A percentile compares a stretch with the other conserved stretches of the same genome.
These are phyloP conservation scores for Goniozus legneri DNA, from an alignment of 1,140 invertebrate species.

Conservation along the genomic window DNA sequence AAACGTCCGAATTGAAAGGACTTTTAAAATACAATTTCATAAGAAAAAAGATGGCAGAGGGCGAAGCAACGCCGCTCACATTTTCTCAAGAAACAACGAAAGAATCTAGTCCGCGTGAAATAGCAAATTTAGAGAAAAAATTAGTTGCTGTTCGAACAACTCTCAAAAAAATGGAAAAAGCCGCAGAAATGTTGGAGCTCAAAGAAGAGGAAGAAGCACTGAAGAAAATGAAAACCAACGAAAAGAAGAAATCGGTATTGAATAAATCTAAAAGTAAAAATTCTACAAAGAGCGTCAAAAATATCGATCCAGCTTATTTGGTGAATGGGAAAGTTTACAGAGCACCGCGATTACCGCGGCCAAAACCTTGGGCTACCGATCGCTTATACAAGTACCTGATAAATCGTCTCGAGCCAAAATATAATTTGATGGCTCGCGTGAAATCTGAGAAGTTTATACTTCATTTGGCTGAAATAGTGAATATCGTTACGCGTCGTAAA, in stretches of 20 bases:
- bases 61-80: background rate
- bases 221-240: background rate
- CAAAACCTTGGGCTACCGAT: slow-evolving; percentile 35
- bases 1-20: background rate
- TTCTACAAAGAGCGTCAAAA: background rate
- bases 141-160: background rate
- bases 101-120: background rate
- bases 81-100: background rate
- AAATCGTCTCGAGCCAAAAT: slow-evolving; percentile 36
- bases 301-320: slow-evolving; percentile 30
- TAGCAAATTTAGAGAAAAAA: background rate
- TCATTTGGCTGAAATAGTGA: slow-evolving; percentile 15
- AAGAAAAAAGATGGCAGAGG: background rate
- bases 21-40: background rate
- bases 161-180: background rate
- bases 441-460: slow-evolving; percentile 35
- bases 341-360: slow-evolving; percentile 30
- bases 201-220: background rate
- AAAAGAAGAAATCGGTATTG: background rate
- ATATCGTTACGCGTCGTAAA: slow-evolving; percentile 17
- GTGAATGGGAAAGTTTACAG: slow-evolving; percentile 37
- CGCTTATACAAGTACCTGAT: slow-evolving; percentile 36
- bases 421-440: slow-evolving; percentile 17
- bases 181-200: background rate
- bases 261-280: background rate